These are phyloP conservation scores for Ylistrum balloti DNA, from an alignment of 1,140 invertebrate genomes.

Conservation along the genomic window DNA sequence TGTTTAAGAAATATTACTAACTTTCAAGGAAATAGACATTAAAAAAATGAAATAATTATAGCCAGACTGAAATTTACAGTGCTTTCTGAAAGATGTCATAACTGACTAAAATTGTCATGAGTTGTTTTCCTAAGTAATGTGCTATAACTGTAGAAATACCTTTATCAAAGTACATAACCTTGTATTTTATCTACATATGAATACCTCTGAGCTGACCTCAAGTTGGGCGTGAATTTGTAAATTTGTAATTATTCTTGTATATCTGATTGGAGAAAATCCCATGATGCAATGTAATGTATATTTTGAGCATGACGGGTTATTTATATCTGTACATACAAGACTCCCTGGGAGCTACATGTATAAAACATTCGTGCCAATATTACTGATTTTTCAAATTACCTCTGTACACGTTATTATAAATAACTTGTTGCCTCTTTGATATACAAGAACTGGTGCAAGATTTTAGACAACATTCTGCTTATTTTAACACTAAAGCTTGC, in stretches of 20 bases:
- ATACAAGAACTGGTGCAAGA: neutral
- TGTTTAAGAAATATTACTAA: neutral
- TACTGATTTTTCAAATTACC: neutral
- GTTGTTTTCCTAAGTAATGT: neutral
- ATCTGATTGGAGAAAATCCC: conserved; percentile 21
- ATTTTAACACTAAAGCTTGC: no score
- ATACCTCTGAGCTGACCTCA: neutral
- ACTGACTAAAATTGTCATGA: neutral
- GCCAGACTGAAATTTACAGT: neutral
- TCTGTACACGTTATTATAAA: neutral
- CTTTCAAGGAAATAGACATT: neutral
- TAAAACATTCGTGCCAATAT: neutral
- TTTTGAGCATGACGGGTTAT: neutral
- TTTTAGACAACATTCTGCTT: no score
- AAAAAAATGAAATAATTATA: neutral
- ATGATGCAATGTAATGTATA: neutral
- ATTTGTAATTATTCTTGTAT: conserved; percentile 36
- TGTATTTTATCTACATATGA: neutral
- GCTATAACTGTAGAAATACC: neutral
- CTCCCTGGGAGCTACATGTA: neutral
- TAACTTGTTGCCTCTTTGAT: neutral
- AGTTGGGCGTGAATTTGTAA: neutral
- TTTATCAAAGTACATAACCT: neutral
- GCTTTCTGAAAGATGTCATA: neutral
- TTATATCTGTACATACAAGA: conserved; percentile 31